These are phyloP conservation scores for Hyalella azteca DNA, from an alignment of 2,888 invertebrate species.

Conservation along the genomic window DNA sequence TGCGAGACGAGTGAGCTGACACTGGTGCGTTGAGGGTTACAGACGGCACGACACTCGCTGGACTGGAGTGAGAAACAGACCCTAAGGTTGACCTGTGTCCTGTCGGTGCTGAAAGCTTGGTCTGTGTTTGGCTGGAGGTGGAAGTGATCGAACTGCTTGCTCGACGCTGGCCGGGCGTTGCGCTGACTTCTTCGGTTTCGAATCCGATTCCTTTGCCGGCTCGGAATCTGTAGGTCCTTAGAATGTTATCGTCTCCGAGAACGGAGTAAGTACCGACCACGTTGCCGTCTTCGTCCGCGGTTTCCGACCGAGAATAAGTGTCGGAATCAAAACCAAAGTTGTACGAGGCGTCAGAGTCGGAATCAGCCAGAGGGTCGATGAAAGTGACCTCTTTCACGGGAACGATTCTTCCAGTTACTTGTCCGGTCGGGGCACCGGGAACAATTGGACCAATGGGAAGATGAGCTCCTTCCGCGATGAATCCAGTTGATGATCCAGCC, in stretches of 20 bases:
- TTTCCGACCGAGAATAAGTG: slow-evolving; percentile 52
- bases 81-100: neutral
- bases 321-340: slow-evolving; percentile 55
- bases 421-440: slow-evolving; percentile 55
- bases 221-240: slow-evolving; percentile 51
- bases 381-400: slow-evolving; percentile 50
- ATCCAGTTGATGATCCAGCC: slow-evolving; percentile 57
- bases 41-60: neutral
- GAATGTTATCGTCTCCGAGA: slow-evolving; percentile 54
- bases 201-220: slow-evolving; percentile 55
- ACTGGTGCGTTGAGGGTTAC: neutral
- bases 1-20: neutral
- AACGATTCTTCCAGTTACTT: slow-evolving; percentile 54
- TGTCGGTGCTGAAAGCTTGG: neutral
- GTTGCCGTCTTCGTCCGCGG: slow-evolving; percentile 55
- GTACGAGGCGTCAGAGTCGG: slow-evolving; percentile 50
- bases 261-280: slow-evolving; percentile 53
- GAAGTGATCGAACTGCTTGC: neutral
- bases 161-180: neutral
- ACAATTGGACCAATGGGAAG: slow-evolving; percentile 56
- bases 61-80: neutral
- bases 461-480: slow-evolving; percentile 57
- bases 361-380: slow-evolving; percentile 53
- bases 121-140: neutral
- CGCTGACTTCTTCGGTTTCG: slow-evolving; percentile 50